A percentile compares a stretch with the other conserved stretches of the same genome.
phyloP scores from a whole-genome alignment of 2,888 invertebrate genomes.

The Rapana venosa region DNA sequence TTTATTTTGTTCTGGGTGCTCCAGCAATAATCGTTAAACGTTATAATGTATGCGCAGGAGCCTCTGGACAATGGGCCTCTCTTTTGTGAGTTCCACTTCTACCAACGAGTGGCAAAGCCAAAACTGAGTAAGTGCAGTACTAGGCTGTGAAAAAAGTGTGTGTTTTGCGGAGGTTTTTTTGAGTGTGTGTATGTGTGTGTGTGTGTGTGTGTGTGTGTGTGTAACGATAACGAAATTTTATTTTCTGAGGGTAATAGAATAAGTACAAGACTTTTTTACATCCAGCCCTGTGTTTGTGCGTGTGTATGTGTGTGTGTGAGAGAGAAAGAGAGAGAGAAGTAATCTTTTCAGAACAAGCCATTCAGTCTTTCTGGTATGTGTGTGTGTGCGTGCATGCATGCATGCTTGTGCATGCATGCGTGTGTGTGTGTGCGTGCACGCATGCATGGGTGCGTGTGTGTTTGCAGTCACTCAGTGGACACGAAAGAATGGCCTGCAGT shows the following conservation, averaged over 20 bases:
- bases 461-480: conserved; percentile 86
- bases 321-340: no score
- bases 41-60: conserved; percentile 84
- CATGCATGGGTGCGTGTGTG: neutral
- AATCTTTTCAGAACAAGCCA: neutral
- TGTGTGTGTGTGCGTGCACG: conserved; percentile 14
- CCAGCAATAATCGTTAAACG: no score
- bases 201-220: no score
- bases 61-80: conserved; percentile 96
- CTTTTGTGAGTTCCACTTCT: conserved; percentile 97
- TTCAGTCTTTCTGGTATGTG: no score
- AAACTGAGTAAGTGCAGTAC: conserved; percentile 85
- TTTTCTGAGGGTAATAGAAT: no score
- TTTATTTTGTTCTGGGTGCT: no score
- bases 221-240: no score
- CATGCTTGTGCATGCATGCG: neutral
- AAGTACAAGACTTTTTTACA: no score
- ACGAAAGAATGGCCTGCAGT: conserved; percentile 82
- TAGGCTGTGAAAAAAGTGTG: neutral
- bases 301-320: no score
- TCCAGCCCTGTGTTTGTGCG: no score
- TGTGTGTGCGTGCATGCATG: neutral
- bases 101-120: conserved; percentile 90
- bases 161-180: neutral
- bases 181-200: no score